Base-by-base conservation (phyloP, 2,888 invertebrate genomes). In the Gryllus longicercus region DNA sequence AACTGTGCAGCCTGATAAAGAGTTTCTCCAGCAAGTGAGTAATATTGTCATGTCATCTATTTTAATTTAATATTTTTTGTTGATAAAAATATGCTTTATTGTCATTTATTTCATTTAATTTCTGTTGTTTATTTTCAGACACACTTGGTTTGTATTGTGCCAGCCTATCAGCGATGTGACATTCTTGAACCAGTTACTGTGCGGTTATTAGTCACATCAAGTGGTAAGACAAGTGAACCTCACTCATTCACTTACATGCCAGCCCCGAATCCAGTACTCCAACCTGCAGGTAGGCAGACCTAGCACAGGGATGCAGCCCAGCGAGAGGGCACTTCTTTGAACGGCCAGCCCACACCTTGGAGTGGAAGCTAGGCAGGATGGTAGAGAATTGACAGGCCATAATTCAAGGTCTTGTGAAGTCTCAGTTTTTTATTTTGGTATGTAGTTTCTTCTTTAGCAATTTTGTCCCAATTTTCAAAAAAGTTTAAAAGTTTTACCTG, bases 131-230 rank as follows among this genome's bases (percentile, higher is more conserved):
- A n/a, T n/a, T 87, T 86, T 81, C 90, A 96, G 93, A 95, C 95
- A 38, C 96, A 96, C 88, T 89, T 96, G 79, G 94, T 96, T 51
- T 96, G 96, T 88, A 93, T 93, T 84, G 93, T 96, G 83, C 96
- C 96, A 38, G 90, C 95, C 38, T 96, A 93, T 89, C 88, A 89
- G 84, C 90, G 92, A 83, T 88, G 90, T 82, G 93, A 93, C 87
- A 90, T 93, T 81, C 82, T 89, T 50, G 94, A 94, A 86, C 89
- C 94, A 18, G 92, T 94, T 82, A 89, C 90, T 84, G 94, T 95
- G 82, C 92, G 93, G 87, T 88, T 96, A 86, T 92, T 91, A 87
- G 94, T 96, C 81, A 90, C 94, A 25, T 95, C 96, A 76, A 95
- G 95, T 85, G 95, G 95, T 84, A 94, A 95, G 88, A 93, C 93